These are phyloP conservation scores for Sebastes taczanowskii DNA, from an alignment of 2,797 vertebrate species.

Conservation along the genomic window DNA sequence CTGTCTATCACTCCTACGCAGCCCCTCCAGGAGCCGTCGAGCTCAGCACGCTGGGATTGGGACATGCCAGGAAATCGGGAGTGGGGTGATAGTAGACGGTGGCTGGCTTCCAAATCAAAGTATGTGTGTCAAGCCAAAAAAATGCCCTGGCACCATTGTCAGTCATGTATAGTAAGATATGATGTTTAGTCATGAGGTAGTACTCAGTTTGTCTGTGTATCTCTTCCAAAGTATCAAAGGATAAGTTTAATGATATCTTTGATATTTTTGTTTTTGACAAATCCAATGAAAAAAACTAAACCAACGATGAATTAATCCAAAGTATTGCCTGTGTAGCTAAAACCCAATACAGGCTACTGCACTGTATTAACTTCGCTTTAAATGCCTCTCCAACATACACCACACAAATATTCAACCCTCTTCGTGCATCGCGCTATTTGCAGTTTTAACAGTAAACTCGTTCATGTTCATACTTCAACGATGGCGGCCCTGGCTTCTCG, in stretches of 20 bases:
- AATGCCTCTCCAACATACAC: neutral
- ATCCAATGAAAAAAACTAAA: neutral
- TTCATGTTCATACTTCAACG: no score
- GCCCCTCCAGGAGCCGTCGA: slow-evolving; percentile 44
- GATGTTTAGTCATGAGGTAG: neutral
- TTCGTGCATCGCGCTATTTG: no score
- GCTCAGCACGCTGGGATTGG: slow-evolving; percentile 37
- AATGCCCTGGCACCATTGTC: neutral
- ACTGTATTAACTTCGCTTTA: no score
- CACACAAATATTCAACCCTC: no score
- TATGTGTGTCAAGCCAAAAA: slow-evolving; percentile 9
- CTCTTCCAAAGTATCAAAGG: neutral
- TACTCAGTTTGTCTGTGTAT: neutral
- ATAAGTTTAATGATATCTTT: neutral
- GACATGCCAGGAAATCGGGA: slow-evolving; percentile 48
- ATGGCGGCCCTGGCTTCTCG: neutral
- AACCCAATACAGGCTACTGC: neutral
- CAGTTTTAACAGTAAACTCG: no score
- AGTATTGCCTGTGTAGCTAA: neutral
- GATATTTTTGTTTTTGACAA: neutral
- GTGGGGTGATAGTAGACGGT: slow-evolving; percentile 4
- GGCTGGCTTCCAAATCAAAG: slow-evolving; percentile 35
- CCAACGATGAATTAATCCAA: neutral
- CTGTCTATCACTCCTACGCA: slow-evolving; percentile 68
- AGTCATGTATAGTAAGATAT: neutral